phyloP scores from a whole-genome alignment of 2,113 vertebrate species.

The Elephantulus edwardii region DNA sequence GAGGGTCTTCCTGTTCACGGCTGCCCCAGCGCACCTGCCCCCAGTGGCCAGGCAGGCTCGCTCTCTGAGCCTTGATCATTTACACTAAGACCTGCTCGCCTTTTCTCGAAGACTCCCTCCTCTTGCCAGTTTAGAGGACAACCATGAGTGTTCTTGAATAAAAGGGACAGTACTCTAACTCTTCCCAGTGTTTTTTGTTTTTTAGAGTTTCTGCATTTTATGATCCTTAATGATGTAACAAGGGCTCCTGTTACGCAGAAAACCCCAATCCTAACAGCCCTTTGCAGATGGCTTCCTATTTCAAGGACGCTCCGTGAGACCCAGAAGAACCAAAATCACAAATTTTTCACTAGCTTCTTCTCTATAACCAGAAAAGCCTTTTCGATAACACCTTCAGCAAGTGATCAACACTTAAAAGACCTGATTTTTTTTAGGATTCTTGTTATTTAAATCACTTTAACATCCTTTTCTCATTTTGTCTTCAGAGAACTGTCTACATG shows the following conservation, averaged over 20 bases:
- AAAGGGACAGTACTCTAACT: not conserved
- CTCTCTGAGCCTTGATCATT: not conserved
- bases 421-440: not conserved
- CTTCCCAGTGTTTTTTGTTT: not conserved
- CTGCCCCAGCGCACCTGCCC: no score
- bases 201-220: not conserved
- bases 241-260: not conserved
- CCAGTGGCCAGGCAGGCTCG: not conserved
- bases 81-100: not conserved
- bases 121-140: slow-evolving; percentile 9
- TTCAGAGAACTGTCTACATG: not conserved
- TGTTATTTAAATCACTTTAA: not conserved
- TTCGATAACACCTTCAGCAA: not conserved
- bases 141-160: not conserved
- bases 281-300: not conserved
- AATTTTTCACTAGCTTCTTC: slow-evolving; percentile 1
- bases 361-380: no score
- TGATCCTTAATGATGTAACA: not conserved
- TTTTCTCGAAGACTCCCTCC: not conserved
- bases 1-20: no score
- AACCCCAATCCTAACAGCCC: not conserved
- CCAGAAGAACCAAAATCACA: not conserved
- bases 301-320: not conserved
- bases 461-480: not conserved
- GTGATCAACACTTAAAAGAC: not conserved